Conservation (phyloP, 2,888 invertebrate genomes). For the Phyllotreta striolata region DNA sequence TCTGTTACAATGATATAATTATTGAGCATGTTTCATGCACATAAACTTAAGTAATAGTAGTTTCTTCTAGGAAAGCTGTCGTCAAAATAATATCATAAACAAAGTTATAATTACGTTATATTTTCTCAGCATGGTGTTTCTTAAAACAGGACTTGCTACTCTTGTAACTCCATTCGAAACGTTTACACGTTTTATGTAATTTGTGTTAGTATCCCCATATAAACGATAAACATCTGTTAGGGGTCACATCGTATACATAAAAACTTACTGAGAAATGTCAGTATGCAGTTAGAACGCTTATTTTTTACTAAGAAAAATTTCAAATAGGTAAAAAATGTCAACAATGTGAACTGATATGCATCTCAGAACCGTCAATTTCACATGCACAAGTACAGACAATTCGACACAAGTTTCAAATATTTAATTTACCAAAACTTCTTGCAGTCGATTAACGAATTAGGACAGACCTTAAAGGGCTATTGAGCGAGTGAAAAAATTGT, state of each 20-base stretch:
- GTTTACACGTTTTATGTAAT: slow-evolving; percentile 46
- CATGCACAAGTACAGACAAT: no score
- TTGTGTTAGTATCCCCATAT: slow-evolving; percentile 43
- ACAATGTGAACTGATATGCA: slow-evolving; percentile 19
- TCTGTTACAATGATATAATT: slow-evolving; percentile 7
- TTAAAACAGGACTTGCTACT: slow-evolving; percentile 47
- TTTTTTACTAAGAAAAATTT: slow-evolving; percentile 25
- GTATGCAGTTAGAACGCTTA: slow-evolving; percentile 22
- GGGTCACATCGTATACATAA: slow-evolving; percentile 38
- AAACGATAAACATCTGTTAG: slow-evolving; percentile 45
- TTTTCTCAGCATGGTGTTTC: slow-evolving; percentile 45
- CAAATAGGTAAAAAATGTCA: slow-evolving; percentile 22
- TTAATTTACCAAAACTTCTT: no score
- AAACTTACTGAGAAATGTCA: slow-evolving; percentile 32
- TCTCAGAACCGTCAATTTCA: no score
- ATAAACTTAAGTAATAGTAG: slow-evolving; percentile 42
- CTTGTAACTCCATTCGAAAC: slow-evolving; percentile 44
- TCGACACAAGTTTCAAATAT: no score
- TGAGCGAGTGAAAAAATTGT: not conserved
- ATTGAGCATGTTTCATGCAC: slow-evolving; percentile 33
- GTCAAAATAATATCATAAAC: slow-evolving; percentile 45
- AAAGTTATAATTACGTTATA: slow-evolving; percentile 44
- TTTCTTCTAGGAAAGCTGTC: slow-evolving; percentile 43
- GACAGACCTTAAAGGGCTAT: not conserved
- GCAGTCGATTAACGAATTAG: no score